These are phyloP conservation scores for Myioborus melanocephalus DNA, from an alignment of 2,797 vertebrate species.

Conservation along the genomic window DNA sequence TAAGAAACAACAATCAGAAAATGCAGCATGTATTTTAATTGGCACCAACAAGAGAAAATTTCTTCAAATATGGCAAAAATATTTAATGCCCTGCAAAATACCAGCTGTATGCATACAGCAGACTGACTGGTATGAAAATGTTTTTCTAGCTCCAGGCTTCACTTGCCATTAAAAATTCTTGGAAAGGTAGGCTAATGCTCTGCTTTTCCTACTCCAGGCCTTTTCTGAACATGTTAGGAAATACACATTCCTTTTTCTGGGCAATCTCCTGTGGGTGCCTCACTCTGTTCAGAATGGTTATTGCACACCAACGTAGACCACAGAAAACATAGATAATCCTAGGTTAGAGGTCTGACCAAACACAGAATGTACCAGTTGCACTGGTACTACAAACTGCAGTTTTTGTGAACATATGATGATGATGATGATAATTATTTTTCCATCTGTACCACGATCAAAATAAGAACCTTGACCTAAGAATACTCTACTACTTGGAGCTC, in stretches of 20 bases:
- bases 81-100: constrained; percentile 56
- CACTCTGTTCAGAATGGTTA: neutral
- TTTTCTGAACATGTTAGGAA: constrained; percentile 4
- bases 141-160: constrained; percentile 53
- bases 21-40: constrained; percentile 41
- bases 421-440: neutral
- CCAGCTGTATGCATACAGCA: constrained; percentile 13
- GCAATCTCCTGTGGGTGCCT: neutral
- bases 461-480: neutral
- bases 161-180: constrained; percentile 42
- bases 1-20: constrained; percentile 2
- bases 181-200: constrained; percentile 9
- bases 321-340: neutral
- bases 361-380: neutral
- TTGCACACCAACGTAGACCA: neutral
- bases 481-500: neutral
- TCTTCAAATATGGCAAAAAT: constrained; percentile 25
- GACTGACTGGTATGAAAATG: constrained; percentile 3
- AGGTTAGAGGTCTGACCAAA: neutral
- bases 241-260: neutral
- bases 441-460: neutral
- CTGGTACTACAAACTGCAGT: neutral
- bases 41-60: neutral
- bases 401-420: neutral
- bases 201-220: neutral